Percentiles rank a stretch among this genome's conserved stretches.
Conservation (phyloP, 2,797 vertebrate species). For the Caiman crocodilus region DNA sequence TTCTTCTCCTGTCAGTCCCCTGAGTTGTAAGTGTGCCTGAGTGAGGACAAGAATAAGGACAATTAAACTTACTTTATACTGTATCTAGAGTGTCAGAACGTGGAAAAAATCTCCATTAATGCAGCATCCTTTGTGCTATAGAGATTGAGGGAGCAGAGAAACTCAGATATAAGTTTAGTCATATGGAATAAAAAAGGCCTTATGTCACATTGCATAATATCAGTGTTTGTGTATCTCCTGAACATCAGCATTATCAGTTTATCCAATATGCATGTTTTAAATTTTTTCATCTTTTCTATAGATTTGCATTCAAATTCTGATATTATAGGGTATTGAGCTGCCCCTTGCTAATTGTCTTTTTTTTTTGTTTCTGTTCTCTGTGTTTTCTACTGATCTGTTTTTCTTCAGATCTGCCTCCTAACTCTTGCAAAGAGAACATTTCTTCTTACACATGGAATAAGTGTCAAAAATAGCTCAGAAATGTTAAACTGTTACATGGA, state of each 20-base stretch:
- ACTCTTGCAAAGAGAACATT: background rate
- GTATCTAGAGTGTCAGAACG: background rate
- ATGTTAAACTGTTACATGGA: conserved; percentile 13
- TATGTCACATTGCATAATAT: background rate
- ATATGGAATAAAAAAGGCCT: background rate
- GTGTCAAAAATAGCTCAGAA: conserved; percentile 28
- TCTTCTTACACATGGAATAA: background rate
- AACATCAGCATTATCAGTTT: background rate
- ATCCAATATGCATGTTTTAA: background rate
- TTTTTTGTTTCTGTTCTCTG: background rate
- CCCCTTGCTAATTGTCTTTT: background rate
- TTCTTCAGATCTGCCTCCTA: background rate
- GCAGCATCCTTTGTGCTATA: background rate
- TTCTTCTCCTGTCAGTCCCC: background rate
- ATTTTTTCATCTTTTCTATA: background rate
- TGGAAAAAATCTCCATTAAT: background rate
- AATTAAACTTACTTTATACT: background rate
- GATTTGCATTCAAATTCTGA: background rate
- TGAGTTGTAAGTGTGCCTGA: background rate
- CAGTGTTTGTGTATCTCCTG: background rate
- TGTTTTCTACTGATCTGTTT: conserved; percentile 1
- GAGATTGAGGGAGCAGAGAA: background rate
- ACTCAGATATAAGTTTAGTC: too few species aligned
- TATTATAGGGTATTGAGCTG: background rate
- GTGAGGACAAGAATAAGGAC: background rate